Conservation (phyloP, 1,140 invertebrate species). For the Epicauta chinensis region DNA sequence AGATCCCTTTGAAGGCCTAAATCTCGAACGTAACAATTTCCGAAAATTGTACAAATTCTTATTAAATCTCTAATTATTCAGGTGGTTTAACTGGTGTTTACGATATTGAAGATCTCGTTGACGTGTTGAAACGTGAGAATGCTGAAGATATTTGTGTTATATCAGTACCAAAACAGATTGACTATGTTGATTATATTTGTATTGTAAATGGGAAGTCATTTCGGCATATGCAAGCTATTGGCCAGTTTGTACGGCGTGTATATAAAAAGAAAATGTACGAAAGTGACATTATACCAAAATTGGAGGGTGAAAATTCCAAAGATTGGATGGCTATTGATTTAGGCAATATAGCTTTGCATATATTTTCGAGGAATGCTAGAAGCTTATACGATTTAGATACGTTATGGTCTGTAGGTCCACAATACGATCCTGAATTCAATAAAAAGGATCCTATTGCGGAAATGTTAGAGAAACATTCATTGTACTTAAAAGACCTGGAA, state of each 20-base stretch:
- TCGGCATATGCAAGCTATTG: conserved; percentile 54
- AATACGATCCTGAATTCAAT: conserved; percentile 69
- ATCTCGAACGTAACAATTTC: conserved; percentile 28
- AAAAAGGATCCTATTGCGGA: conserved; percentile 50
- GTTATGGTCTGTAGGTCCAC: conserved; percentile 77
- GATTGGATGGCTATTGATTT: conserved; percentile 90
- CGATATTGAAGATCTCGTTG: conserved; percentile 72
- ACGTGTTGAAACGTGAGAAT: conserved; percentile 69
- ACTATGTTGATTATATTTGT: conserved; percentile 49
- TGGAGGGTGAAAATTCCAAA: conserved; percentile 68
- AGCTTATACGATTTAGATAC: conserved; percentile 81
- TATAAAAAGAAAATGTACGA: conserved; percentile 67
- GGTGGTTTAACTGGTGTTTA: conserved; percentile 30
- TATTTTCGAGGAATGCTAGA: conserved; percentile 67
- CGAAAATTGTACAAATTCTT: conserved; percentile 2
- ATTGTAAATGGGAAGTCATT: conserved; percentile 26
- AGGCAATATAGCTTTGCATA: conserved; percentile 86
- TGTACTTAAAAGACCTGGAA: conserved; percentile 54
- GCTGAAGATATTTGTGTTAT: conserved; percentile 77
- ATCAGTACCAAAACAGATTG: conserved; percentile 61
- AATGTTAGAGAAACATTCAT: conserved; percentile 57
- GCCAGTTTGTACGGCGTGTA: conserved; percentile 68
- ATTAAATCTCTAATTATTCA: conserved; percentile 15
- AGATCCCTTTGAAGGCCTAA: conserved; percentile 28
- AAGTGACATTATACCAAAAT: conserved; percentile 61